Evolutionary conservation across 2,888 invertebrate species (phyloP).

Genomic region (Lepidochitona cinerea): DNA sequence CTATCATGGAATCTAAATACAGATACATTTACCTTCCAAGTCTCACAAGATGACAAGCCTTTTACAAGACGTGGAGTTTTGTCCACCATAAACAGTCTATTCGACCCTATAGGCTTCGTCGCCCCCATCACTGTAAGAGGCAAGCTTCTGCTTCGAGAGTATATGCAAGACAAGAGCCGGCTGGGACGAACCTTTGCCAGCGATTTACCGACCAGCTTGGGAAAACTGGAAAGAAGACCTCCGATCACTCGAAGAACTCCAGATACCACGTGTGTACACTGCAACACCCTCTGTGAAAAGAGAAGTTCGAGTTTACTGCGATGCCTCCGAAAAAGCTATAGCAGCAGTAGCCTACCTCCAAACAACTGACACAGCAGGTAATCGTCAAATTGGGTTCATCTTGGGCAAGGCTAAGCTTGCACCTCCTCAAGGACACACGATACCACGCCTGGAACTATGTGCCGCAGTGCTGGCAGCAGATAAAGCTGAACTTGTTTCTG

Average conservation of each 20-base stretch:
- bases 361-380: not conserved
- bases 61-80: conserved; percentile 29
- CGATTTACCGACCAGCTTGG: conserved; percentile 18
- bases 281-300: not conserved
- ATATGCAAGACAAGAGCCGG: conserved; percentile 20
- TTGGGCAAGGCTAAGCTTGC: conserved; percentile 14
- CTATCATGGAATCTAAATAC: conserved; percentile 11
- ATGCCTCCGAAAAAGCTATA: conserved; percentile 10
- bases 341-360: conserved; percentile 13
- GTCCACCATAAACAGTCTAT: conserved; percentile 32
- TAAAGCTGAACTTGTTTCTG: not conserved
- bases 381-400: not conserved
- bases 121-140: conserved; percentile 24
- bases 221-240: conserved; percentile 29
- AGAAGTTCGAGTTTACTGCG: not conserved
- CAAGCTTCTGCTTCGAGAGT: conserved; percentile 32
- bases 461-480: conserved; percentile 17
- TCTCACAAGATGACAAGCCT: no score
- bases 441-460: conserved; percentile 16
- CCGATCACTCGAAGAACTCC: conserved; percentile 9
- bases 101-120: conserved; percentile 38
- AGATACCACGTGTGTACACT: conserved; percentile 11
- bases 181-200: no score
- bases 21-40: conserved; percentile 30
- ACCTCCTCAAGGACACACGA: conserved; percentile 9